Conservation (phyloP, 2,888 invertebrate species). For the Hylaea fasciaria region DNA sequence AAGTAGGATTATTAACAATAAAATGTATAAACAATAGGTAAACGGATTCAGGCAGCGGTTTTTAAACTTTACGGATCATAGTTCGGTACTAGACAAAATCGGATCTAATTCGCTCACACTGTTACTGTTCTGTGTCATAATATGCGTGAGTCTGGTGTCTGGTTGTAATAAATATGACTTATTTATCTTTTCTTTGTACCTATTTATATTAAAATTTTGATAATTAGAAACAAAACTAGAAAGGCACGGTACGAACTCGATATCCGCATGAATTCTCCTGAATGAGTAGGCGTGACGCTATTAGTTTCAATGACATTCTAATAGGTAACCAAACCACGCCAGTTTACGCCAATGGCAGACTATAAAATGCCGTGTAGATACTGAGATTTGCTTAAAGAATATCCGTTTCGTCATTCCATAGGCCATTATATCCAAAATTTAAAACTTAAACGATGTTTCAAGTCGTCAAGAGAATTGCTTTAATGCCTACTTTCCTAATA, state of each 20-base stretch:
- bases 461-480: slow-evolving; percentile 41
- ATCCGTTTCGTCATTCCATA: slow-evolving; percentile 16
- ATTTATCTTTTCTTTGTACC: too few species aligned
- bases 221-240: slow-evolving; percentile 1
- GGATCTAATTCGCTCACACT: too few species aligned
- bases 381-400: slow-evolving; percentile 17
- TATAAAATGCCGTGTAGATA: slow-evolving; percentile 20
- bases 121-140: too few species aligned
- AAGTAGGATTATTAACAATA: too few species aligned
- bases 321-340: slow-evolving; percentile 2
- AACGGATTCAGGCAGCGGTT: too few species aligned
- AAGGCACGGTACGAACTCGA: neutral
- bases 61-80: too few species aligned
- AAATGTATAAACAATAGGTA: too few species aligned
- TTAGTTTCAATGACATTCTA: slow-evolving; percentile 15
- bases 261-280: slow-evolving; percentile 5
- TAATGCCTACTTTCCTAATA: slow-evolving; percentile 36
- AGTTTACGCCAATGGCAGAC: slow-evolving; percentile 15
- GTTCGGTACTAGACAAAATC: too few species aligned
- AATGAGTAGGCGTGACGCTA: slow-evolving; percentile 18
- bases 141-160: too few species aligned
- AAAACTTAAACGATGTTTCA: slow-evolving; percentile 33
- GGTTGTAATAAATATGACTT: too few species aligned
- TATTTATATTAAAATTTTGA: neutral
- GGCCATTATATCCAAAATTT: slow-evolving; percentile 36